Evolutionary conservation across 2,113 vertebrate genomes (phyloP).

Genomic region (Jaculus jaculus): DNA sequence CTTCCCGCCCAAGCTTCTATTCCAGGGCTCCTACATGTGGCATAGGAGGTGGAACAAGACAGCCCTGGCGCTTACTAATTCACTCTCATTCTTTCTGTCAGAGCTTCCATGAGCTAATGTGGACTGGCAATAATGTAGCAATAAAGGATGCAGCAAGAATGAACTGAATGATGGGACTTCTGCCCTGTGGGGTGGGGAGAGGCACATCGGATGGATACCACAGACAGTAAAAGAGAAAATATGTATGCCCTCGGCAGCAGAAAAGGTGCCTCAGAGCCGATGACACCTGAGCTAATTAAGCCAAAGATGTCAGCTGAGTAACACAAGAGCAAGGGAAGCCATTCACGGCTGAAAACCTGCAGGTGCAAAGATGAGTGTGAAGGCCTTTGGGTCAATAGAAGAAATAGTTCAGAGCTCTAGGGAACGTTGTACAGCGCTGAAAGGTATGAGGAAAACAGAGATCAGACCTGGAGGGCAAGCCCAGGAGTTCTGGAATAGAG

Average conservation of each 20-base stretch:
- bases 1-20: background rate
- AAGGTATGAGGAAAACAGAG: background rate
- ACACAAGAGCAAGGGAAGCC: background rate
- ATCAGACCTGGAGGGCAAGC: background rate
- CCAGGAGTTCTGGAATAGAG: background rate
- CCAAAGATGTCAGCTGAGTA: background rate
- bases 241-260: background rate
- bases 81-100: background rate
- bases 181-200: background rate
- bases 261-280: background rate
- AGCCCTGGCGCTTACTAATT: background rate
- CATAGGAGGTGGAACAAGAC: background rate
- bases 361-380: background rate
- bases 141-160: background rate
- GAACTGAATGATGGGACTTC: background rate
- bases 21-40: background rate
- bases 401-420: background rate
- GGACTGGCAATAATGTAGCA: background rate
- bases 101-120: background rate
- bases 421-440: background rate
- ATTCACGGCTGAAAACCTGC: background rate
- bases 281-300: background rate
- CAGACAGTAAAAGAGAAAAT: slow-evolving; percentile 1
- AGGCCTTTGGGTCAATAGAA: background rate
- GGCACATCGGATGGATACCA: background rate